Percentiles rank a stretch among this genome's conserved stretches.
phyloP scores from a whole-genome alignment of 1,140 invertebrate genomes.

The Aphidius gifuensis region DNA sequence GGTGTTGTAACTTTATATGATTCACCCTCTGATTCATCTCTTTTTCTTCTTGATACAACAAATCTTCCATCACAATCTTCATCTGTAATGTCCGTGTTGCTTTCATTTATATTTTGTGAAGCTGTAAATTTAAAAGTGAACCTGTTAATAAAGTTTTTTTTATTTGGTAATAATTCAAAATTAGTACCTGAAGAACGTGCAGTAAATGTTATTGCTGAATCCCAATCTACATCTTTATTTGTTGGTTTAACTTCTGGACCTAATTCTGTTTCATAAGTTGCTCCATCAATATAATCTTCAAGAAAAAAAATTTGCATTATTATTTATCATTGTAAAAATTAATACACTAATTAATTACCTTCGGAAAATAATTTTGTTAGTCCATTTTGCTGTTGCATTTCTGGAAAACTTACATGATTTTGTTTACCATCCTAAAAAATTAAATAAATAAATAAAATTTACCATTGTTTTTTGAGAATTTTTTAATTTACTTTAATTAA shows the following conservation, averaged over 20 bases:
- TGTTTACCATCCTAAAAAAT: constrained; percentile 60
- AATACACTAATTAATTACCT: constrained; percentile 56
- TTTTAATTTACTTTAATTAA: constrained; percentile 42
- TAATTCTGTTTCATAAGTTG: constrained; percentile 70
- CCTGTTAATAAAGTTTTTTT: no score
- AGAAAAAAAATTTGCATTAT: not conserved
- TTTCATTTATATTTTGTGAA: constrained; percentile 24
- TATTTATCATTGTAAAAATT: not conserved
- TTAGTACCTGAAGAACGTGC: constrained; percentile 73
- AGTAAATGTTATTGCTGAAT: constrained; percentile 82
- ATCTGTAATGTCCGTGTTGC: constrained; percentile 26
- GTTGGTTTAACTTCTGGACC: constrained; percentile 57
- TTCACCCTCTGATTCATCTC: constrained; percentile 44
- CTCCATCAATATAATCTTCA: constrained; percentile 77
- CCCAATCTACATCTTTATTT: constrained; percentile 67
- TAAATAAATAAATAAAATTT: constrained; percentile 2
- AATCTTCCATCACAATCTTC: constrained; percentile 24
- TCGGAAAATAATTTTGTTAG: constrained; percentile 80
- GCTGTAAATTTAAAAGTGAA: not conserved
- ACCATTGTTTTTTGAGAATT: no score
- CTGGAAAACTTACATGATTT: constrained; percentile 82
- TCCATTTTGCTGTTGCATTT: constrained; percentile 77
- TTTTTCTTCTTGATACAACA: constrained; percentile 18
- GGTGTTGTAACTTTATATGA: constrained; percentile 74
- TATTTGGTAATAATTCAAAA: no score